Conservation (phyloP, 2,113 vertebrate species). For the Copsychus sechellarum region DNA sequence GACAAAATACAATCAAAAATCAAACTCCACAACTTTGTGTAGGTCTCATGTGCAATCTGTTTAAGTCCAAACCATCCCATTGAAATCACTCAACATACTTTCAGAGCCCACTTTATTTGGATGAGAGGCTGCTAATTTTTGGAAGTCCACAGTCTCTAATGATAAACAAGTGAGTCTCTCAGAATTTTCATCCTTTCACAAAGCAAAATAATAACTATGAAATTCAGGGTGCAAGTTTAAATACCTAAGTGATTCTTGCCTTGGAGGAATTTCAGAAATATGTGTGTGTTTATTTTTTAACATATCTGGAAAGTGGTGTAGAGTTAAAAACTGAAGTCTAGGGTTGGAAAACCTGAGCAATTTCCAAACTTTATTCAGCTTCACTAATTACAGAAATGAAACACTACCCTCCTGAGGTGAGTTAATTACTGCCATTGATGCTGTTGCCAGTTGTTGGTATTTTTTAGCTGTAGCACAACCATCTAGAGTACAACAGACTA, state of each 20-base stretch:
- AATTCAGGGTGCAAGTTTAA: neutral
- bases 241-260: neutral
- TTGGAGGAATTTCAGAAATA: neutral
- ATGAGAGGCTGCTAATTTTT: neutral
- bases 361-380: neutral
- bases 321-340: neutral
- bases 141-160: neutral
- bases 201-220: neutral
- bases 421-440: neutral
- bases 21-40: neutral
- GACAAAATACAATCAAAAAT: neutral
- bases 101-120: neutral
- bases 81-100: neutral
- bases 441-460: neutral
- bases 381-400: neutral
- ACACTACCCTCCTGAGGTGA: neutral
- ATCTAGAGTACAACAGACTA: neutral
- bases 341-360: neutral
- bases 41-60: neutral
- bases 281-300: neutral
- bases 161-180: neutral
- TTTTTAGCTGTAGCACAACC: neutral
- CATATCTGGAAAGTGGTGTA: accelerated
- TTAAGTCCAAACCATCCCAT: neutral
- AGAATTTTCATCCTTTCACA: neutral